These are phyloP conservation scores for Metallyticus violacea DNA, from an alignment of 2,888 invertebrate species.

Conservation along the genomic window DNA sequence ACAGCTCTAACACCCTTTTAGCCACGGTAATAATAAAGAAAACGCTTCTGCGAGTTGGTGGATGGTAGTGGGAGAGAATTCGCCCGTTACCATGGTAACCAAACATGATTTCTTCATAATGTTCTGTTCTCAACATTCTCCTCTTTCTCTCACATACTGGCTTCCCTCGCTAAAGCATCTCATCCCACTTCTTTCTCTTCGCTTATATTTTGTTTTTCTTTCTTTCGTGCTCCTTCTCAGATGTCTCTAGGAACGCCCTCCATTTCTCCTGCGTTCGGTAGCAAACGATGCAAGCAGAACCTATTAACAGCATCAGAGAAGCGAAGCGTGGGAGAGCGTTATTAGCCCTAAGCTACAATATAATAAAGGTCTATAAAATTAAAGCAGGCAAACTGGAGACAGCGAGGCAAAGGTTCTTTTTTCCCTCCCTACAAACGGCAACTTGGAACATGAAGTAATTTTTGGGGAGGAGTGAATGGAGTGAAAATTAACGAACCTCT, in stretches of 20 bases:
- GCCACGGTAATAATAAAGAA: slow-evolving; percentile 29
- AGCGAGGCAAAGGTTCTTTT: neutral
- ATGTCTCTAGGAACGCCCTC: slow-evolving; percentile 2
- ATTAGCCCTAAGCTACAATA: slow-evolving; percentile 26
- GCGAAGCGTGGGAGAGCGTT: slow-evolving; percentile 23
- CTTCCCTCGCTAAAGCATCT: neutral
- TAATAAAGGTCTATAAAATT: slow-evolving; percentile 27
- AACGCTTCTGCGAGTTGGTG: slow-evolving; percentile 13
- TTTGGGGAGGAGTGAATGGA: neutral
- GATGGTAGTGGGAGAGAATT: slow-evolving; percentile 1
- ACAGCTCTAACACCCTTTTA: slow-evolving; percentile 27
- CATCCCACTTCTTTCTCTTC: neutral
- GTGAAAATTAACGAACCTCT: neutral
- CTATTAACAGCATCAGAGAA: slow-evolving; percentile 18
- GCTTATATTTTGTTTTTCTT: neutral
- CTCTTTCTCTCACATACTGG: slow-evolving; percentile 12
- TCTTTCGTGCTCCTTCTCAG: slow-evolving; percentile 5
- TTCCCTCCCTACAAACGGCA: neutral
- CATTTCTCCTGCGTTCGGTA: neutral
- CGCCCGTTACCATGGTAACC: slow-evolving; percentile 23
- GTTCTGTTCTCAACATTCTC: slow-evolving; percentile 1
- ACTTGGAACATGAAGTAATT: neutral
- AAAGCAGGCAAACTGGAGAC: neutral
- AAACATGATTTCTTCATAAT: slow-evolving; percentile 32
- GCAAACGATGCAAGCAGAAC: slow-evolving; percentile 24